Percentiles rank a stretch among this genome's conserved stretches.
phyloP scores from a whole-genome alignment of 1,140 invertebrate species.

The Micrasema minimum region DNA sequence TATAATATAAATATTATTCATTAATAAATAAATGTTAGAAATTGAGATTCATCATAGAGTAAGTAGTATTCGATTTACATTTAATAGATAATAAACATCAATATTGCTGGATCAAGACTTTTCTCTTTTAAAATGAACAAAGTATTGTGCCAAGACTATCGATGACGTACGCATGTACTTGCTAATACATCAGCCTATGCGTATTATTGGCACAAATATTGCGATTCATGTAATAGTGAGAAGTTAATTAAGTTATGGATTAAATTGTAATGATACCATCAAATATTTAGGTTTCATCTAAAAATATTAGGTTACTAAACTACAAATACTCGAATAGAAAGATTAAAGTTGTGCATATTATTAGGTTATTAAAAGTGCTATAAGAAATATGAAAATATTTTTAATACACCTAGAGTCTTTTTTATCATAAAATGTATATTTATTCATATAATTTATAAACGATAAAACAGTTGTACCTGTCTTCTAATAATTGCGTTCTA shows the following conservation, averaged over 20 bases:
- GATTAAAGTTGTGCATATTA: constrained; percentile 16
- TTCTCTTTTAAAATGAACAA: no score
- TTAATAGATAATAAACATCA: constrained; percentile 12
- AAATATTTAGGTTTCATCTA: no score
- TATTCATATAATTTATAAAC: neutral
- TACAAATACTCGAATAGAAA: neutral
- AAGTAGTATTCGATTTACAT: neutral
- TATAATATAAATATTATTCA: constrained; percentile 12
- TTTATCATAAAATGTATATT: constrained; percentile 34
- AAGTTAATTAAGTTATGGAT: neutral
- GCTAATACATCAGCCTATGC: no score
- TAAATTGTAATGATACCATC: no score
- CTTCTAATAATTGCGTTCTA: no score
- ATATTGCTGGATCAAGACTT: constrained; percentile 24
- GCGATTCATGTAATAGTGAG: no score
- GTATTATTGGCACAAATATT: no score
- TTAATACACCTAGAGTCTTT: constrained; percentile 12
- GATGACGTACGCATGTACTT: no score
- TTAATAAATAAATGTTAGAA: neutral
- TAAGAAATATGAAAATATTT: constrained; percentile 40
- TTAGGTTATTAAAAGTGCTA: constrained; percentile 30
- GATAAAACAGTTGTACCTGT: neutral
- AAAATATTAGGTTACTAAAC: neutral
- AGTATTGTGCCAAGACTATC: no score
- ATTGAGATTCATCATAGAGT: constrained; percentile 24